A percentile compares a stretch with the other conserved stretches of the same genome.
Conservation (phyloP, 53 echinoderm and acorn worm genomes). For the Luidia sarsii region DNA sequence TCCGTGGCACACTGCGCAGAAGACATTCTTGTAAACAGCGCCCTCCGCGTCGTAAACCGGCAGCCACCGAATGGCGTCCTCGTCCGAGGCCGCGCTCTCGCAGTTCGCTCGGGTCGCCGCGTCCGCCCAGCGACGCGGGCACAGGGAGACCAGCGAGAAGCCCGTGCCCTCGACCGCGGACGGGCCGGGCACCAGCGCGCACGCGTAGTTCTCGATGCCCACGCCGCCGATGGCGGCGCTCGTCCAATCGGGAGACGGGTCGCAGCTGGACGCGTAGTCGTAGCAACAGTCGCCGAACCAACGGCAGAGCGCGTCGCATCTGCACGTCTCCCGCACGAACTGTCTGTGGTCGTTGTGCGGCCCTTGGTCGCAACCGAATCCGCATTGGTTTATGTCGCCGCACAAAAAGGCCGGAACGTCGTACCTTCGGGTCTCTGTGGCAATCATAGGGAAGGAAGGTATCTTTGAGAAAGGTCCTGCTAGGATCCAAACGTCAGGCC, state of each 20-base stretch:
- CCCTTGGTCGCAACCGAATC: neutral
- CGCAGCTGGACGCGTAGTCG: conserved; percentile 30
- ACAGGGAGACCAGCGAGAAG: conserved; percentile 15
- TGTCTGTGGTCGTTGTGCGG: neutral
- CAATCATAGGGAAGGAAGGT: too few relatives aligned
- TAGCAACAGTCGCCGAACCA: conserved; percentile 65
- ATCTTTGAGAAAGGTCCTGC: too few relatives aligned
- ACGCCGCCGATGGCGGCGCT: neutral
- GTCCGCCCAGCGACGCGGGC: neutral
- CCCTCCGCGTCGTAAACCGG: conserved; percentile 68
- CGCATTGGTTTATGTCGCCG: conserved; percentile 6
- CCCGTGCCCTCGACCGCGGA: neutral
- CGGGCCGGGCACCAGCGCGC: neutral
- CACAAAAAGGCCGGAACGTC: conserved; percentile 5
- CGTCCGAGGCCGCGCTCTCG: neutral
- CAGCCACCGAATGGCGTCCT: conserved; percentile 57
- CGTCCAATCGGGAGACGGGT: neutral
- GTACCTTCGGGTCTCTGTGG: conserved; percentile 2
- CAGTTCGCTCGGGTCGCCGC: neutral
- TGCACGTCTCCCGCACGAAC: neutral
- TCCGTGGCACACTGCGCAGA: conserved; percentile 72
- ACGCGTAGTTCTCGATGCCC: neutral
- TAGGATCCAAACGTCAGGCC: too few relatives aligned
- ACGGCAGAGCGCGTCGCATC: conserved; percentile 54
- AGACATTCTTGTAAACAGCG: conserved; percentile 63